Evolutionary conservation across 2,888 invertebrate genomes (phyloP).

Genomic region (Callimorpha dominula): DNA sequence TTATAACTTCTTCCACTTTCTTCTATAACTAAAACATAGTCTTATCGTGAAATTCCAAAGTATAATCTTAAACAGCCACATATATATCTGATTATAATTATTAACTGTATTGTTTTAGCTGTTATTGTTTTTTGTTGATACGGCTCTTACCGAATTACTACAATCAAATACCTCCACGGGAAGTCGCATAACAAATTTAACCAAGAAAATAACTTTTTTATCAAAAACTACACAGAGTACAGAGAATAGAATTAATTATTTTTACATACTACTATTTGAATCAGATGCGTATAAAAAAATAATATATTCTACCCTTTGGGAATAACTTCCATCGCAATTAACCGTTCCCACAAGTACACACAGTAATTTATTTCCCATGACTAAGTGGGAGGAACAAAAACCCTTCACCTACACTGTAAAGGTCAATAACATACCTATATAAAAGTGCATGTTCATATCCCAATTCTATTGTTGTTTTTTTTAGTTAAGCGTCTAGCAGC

Average conservation of each 20-base stretch:
- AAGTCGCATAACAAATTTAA: too few species aligned
- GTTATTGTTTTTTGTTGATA: too few species aligned
- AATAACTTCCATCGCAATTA: not conserved
- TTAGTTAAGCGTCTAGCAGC: not conserved
- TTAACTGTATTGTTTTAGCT: too few species aligned
- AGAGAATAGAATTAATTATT: constrained; percentile 12
- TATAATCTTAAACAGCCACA: not conserved
- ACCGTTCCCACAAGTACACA: not conserved
- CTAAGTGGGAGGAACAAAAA: not conserved
- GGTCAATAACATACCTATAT: not conserved
- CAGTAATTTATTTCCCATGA: constrained; percentile 4
- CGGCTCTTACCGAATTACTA: too few species aligned
- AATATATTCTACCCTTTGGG: not conserved
- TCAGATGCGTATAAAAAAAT: not conserved
- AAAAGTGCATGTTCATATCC: not conserved
- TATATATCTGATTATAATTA: not conserved
- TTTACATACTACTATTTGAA: too few species aligned
- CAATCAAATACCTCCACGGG: too few species aligned
- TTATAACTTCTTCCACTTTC: too few species aligned
- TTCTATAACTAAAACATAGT: too few species aligned
- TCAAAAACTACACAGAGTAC: too few species aligned
- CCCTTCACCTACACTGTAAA: not conserved
- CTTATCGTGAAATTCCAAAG: too few species aligned
- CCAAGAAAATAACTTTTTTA: too few species aligned
- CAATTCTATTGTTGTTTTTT: not conserved